Evolutionary conservation across 53 echinoderm and acorn worm genomes (phyloP).

Genomic region (Pentamera pediparva): DNA sequence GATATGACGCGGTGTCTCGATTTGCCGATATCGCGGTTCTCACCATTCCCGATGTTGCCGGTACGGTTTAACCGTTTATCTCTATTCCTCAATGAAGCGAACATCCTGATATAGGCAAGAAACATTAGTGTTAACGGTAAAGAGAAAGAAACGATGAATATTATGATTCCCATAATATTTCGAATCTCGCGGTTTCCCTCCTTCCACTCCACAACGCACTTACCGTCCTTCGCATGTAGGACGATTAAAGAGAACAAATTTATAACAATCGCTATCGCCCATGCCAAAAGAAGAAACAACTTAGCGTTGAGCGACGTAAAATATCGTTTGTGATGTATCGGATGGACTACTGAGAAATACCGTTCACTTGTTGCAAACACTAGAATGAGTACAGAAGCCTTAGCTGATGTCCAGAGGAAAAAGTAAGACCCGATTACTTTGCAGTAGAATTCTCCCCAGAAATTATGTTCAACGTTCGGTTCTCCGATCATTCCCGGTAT

Average conservation of each 20-base stretch:
- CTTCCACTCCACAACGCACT: slow-evolving; percentile 35
- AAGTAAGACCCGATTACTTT: slow-evolving; percentile 60
- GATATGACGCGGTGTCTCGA: not conserved
- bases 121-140: not conserved
- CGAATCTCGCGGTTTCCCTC: not conserved
- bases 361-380: too few species aligned
- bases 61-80: not conserved
- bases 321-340: slow-evolving; percentile 35
- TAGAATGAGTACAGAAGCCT: slow-evolving; percentile 68
- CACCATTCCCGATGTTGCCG: not conserved
- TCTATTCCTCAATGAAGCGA: not conserved
- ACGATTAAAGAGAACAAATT: slow-evolving; percentile 41
- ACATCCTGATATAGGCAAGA: not conserved
- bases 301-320: slow-evolving; percentile 34
- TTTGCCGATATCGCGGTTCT: too few species aligned
- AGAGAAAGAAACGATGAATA: not conserved
- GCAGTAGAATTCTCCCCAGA: slow-evolving; percentile 50
- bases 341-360: slow-evolving; percentile 48
- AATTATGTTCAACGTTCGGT: not conserved
- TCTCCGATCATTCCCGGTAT: slow-evolving; percentile 28
- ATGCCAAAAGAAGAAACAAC: slow-evolving; percentile 13
- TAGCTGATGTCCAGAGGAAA: slow-evolving; percentile 61
- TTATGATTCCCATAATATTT: not conserved
- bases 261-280: slow-evolving; percentile 32
- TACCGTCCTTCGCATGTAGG: not conserved